Evolutionary conservation across 1,140 invertebrate genomes (phyloP), one percentile per base, ranked within the genome.

Genomic region (Potamilus streckersoni): DNA sequence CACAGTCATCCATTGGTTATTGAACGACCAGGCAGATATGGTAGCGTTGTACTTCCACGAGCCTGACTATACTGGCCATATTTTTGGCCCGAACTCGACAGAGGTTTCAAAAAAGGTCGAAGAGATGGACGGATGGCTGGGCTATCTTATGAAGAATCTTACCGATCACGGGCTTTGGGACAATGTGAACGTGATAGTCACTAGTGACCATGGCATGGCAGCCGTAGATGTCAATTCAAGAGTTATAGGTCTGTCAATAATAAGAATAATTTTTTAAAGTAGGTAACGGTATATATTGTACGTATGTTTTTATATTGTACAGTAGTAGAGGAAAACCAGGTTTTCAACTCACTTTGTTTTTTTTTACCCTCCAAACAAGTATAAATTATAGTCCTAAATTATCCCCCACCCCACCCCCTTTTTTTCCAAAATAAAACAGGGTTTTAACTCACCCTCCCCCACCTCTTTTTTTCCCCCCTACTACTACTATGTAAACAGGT

Each of bases 151-250:
- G 20, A 55, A 81, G 6, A 72, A 81, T 58, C 69, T 90, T 16
- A 73, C 85, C 57, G 66, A 76, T n/a, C 63, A 79, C 19, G 55
- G 71, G 19, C 85, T 94, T 59, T 84, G 84, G 59, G 89, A 93
- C 82, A 85, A 85, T 66, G 89, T 94, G 0, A 94, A 95, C 86
- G 87, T 95, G 1, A 91, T 95, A 74, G 90, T 95, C 64, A 86
- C 94, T 4, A 94, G 93, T 85, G 95, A 95, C 88, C 94, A 95
- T 89, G 94, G 95, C 19, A 94, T 95, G 93, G 82, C 91, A 2
- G 85, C 88, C 55, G 90, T 93, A 87, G 62, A 91, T 92, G 2
- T 79, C 86, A 58, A 64, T 12, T 65, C 86, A 19, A 80, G 76
- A 67, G 49, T 79, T 11, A 72, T 85, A 56, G 78, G 81, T 27